Evolutionary conservation across 2,797 vertebrate species (phyloP), one percentile per base, ranked within the genome.

Genomic region (Alouatta caraya): DNA sequence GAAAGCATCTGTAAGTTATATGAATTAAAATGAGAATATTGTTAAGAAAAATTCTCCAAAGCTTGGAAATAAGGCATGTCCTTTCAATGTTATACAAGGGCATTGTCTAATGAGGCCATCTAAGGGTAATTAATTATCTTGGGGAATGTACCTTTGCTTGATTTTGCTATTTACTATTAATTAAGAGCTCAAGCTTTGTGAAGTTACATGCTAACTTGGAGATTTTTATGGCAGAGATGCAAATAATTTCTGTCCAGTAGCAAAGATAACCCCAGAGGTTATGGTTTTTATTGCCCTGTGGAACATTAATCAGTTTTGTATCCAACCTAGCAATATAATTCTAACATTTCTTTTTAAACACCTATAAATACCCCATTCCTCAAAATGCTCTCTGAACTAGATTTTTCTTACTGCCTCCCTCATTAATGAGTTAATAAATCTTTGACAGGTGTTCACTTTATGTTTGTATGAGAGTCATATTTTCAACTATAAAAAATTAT

Each of bases 361-460:
- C 42, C 72, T 81, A 21, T 94, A 96, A 96, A 90, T 95, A 79
- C 15, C 37, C 48, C 1, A 2, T 90, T 96, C 81, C 55, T 95
- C 91, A 93, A 94, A 97, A 75, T 93, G 57, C 24, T 95, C 70
- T 96, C 46, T 94, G 72, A 92, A 97, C 84, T 88, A 55, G 15
- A 78, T 80, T 96, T 92, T 96, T 87, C 84, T 96, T 73, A 76
- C 37, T 79, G 44, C 30, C 70, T 92, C 50, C 30, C 61, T 97
- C 84, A 96, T 85, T 95, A 95, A 93, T 91, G 79, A 96, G 75
- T 93, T 96, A 97, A 96, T 97, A 96, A 95, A 90, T 94, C 82
- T 96, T 95, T 72, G 82, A 57, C 17, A 81, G 85, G 8, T 70
- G 17, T 88, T 93, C 87, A 59, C 59, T 96, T 95, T 91, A 46